Conservation (phyloP, 2,797 vertebrate species). For the Champsocephalus gunnari region DNA sequence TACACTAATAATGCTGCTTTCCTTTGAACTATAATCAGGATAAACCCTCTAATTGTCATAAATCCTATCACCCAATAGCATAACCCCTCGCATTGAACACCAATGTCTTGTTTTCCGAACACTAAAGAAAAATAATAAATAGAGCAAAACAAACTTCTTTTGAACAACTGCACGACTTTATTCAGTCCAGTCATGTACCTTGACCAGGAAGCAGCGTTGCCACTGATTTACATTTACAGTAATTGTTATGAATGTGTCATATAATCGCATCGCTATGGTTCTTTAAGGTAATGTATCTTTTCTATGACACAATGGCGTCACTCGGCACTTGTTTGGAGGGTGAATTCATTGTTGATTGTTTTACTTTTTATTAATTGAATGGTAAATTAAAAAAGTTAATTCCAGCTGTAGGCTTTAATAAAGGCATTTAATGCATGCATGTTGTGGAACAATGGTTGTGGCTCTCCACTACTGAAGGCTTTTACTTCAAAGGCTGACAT, state of each 20-base stretch:
- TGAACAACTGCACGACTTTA: too few species aligned
- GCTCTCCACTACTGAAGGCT: neutral
- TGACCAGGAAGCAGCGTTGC: neutral
- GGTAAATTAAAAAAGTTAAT: constrained; percentile 15
- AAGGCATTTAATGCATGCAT: constrained; percentile 9
- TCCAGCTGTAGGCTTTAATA: constrained; percentile 4
- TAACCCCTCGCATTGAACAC: neutral
- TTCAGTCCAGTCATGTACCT: neutral
- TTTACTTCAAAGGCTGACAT: constrained; percentile 25
- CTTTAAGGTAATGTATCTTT: constrained; percentile 29
- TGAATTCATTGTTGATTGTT: constrained; percentile 7
- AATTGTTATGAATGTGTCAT: constrained; percentile 21
- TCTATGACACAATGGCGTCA: neutral
- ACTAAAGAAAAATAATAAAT: constrained; percentile 2
- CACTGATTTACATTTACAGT: neutral
- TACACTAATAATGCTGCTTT: constrained; percentile 3
- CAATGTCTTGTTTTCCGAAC: neutral
- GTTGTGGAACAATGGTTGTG: constrained; percentile 22
- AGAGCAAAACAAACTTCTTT: too few species aligned
- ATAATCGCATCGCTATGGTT: neutral
- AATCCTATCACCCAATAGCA: constrained; percentile 10
- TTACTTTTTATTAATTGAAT: neutral
- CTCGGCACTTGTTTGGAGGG: constrained; percentile 1
- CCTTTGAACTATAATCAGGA: constrained; percentile 34
- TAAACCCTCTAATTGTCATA: constrained; percentile 12